A percentile compares a stretch with the other conserved stretches of the same genome.
phyloP scores from a whole-genome alignment of 2,888 invertebrate species.

The Osmoderma eremita region DNA sequence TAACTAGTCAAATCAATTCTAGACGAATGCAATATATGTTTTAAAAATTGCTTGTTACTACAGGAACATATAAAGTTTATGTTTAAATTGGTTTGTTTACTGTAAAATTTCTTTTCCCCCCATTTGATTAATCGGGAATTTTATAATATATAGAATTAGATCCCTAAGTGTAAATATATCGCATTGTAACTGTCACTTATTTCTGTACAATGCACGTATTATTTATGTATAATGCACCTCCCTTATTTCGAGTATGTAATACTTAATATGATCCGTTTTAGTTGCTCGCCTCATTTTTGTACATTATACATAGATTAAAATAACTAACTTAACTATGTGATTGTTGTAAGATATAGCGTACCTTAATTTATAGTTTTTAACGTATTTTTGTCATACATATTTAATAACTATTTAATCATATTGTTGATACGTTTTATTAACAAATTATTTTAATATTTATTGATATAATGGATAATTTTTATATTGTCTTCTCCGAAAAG shows the following conservation, averaged over 20 bases:
- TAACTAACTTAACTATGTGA: constrained; percentile 45
- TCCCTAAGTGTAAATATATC: no score
- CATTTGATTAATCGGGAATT: neutral
- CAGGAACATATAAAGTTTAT: neutral
- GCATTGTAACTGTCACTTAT: constrained; percentile 23
- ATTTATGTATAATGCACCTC: constrained; percentile 1
- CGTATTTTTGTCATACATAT: constrained; percentile 25
- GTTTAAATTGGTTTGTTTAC: neutral
- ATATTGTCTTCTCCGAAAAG: constrained; percentile 16
- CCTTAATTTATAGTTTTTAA: constrained; percentile 31
- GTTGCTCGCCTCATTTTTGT: constrained; percentile 32
- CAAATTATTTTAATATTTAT: constrained; percentile 34
- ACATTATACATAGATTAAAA: constrained; percentile 35
- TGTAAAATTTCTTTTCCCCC: neutral
- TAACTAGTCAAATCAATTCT: constrained; percentile 20
- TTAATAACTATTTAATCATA: constrained; percentile 25
- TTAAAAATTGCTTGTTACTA: constrained; percentile 29
- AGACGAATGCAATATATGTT: constrained; percentile 24
- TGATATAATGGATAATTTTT: constrained; percentile 7
- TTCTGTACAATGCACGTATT: constrained; percentile 20
- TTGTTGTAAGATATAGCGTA: constrained; percentile 42
- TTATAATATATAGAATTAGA: constrained; percentile 13
- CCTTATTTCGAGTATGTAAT: constrained; percentile 18
- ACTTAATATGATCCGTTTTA: constrained; percentile 1
- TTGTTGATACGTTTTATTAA: constrained; percentile 42